Base-by-base conservation (phyloP, 1,140 invertebrate genomes). In the Dendroctonus valens region DNA sequence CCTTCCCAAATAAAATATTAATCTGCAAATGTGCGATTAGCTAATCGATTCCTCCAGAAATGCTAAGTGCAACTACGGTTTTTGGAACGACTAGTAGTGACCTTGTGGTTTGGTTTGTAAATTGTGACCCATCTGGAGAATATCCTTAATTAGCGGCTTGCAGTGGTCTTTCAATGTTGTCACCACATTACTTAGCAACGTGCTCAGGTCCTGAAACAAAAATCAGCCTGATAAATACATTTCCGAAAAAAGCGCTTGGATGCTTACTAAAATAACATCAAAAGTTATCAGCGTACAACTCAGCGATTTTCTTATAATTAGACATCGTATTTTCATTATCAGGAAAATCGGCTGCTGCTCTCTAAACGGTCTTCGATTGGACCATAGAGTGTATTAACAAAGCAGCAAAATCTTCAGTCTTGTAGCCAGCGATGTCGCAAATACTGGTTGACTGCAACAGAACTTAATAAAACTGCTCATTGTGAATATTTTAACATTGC, bases 351-450 rank as follows among this genome's bases (percentile, higher is more conserved):
- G 83, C 70, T 80, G 87, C 42, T 73, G 79, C 72, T 62, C n/a
- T n/a, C 51, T 12, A 11, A 14, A 8, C 54, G 67, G 41, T 72
- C 51, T 73, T 69, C 65, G 67, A 71, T 40, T 78, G 72, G 38
- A 6, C 78, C 75, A 69, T 91, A 84, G 0, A 93, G 76, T 2
- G 87, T 86, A 0, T 84, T 81, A 72, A 91, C 49, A 93, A 80
- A 65, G 84, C 88, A 0, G 87, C 83, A 90, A 78, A 83, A 92
- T 89, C 73, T 87, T 88, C 6, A 92, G 76, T 48, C 84, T 78
- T 59, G 84, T 80, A 38, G 85, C 75, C 15, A 79, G 72, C 40
- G 79, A 79, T 67, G 81, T 82, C 7, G 78, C 74, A 6, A 80
- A n/a, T 69, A 40, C 78, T 77, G 37, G 79, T 2, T 46, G 44